Evolutionary conservation across 2,113 vertebrate species (phyloP).

Genomic region (Rafetus swinhoei): DNA sequence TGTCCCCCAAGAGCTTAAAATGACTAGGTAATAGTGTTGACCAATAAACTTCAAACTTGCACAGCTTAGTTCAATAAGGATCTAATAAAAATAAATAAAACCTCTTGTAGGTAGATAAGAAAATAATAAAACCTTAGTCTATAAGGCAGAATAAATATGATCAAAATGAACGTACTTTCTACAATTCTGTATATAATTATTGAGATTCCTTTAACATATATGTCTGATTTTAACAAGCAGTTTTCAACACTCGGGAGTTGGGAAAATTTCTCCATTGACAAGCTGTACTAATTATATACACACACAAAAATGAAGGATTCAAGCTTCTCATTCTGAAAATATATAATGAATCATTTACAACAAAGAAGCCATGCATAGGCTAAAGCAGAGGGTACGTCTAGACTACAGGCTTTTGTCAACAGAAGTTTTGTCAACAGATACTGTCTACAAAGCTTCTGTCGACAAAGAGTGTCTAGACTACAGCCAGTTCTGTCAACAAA

Average conservation of each 20-base stretch:
- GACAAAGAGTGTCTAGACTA: too few species aligned
- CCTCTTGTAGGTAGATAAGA: background rate
- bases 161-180: background rate
- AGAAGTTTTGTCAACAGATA: too few species aligned
- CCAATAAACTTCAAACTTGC: background rate
- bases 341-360: background rate
- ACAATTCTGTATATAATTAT: background rate
- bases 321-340: constrained; percentile 22
- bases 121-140: background rate
- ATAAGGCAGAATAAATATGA: background rate
- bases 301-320: constrained; percentile 28
- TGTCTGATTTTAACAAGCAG: background rate
- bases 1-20: background rate
- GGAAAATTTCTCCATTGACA: constrained; percentile 41
- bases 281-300: constrained; percentile 13
- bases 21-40: background rate
- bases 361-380: background rate
- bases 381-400: background rate
- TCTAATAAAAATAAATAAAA: background rate
- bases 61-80: background rate
- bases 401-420: too few species aligned
- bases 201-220: background rate
- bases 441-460: too few species aligned
- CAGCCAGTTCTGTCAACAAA: too few species aligned
- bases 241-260: background rate